These are phyloP conservation scores for Tinea trinotella DNA, from an alignment of 2,888 invertebrate genomes.

Conservation along the genomic window DNA sequence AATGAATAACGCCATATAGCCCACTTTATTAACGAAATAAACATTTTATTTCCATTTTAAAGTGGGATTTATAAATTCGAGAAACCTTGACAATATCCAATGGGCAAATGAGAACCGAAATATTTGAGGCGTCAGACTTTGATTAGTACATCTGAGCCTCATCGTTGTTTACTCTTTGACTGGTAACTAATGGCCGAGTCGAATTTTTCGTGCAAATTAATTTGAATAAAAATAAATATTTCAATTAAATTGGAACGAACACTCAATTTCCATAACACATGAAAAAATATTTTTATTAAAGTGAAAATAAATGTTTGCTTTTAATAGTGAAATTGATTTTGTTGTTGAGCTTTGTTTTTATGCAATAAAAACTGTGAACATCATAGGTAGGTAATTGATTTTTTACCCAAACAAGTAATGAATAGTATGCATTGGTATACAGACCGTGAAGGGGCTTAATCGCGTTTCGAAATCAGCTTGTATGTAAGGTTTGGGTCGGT, in stretches of 20 bases:
- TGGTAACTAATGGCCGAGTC: slow-evolving; percentile 24
- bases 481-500: too few species aligned
- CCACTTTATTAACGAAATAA: too few species aligned
- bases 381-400: too few species aligned
- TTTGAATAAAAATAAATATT: slow-evolving; percentile 5
- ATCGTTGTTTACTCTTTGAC: slow-evolving; percentile 24
- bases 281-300: background rate
- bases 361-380: background rate
- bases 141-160: slow-evolving; percentile 28
- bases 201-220: slow-evolving; percentile 12
- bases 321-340: background rate
- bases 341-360: background rate
- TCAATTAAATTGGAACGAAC: background rate
- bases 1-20: too few species aligned
- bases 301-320: background rate
- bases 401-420: too few species aligned
- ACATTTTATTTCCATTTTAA: too few species aligned
- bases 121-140: slow-evolving; percentile 26
- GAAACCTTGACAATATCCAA: background rate
- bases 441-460: too few species aligned
- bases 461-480: too few species aligned
- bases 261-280: background rate
- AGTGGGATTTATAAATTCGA: background rate
- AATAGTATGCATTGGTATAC: too few species aligned
- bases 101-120: background rate